Evolutionary conservation across 2,113 vertebrate genomes (phyloP).

Genomic region (Semicossyphus pulcher): DNA sequence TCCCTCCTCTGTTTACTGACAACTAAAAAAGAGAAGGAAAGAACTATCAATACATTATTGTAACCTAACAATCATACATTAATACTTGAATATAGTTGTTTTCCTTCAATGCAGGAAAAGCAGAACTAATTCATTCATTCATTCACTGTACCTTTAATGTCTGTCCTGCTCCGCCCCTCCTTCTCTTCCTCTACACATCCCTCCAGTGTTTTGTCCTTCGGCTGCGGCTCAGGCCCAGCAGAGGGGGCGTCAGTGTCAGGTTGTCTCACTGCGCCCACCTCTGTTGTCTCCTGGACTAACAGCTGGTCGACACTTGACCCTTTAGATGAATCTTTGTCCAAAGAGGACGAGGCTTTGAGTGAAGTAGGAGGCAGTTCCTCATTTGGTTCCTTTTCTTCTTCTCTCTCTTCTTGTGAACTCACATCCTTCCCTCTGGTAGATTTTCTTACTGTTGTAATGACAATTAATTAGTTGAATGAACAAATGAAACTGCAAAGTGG

Average conservation of each 20-base stretch:
- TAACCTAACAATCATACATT: too few species aligned
- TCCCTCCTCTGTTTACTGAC: conserved; percentile 46
- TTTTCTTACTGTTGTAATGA: conserved; percentile 41
- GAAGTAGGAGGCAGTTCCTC: neutral
- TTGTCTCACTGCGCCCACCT: neutral
- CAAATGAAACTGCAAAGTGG: neutral
- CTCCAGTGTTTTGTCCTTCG: neutral
- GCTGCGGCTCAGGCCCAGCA: neutral
- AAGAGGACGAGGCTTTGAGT: neutral
- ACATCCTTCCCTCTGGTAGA: conserved; percentile 38
- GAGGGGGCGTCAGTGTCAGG: rapidly evolving
- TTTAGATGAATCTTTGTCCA: neutral
- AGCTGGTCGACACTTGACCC: neutral
- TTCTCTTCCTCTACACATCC: neutral
- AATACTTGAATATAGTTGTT: too few species aligned
- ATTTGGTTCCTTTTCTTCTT: neutral
- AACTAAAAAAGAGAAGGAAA: conserved; percentile 39
- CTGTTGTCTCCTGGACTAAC: neutral
- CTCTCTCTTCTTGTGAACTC: neutral
- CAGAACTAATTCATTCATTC: too few species aligned
- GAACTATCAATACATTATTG: too few species aligned
- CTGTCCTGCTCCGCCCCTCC: neutral
- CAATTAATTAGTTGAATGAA: neutral
- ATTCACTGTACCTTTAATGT: conserved; percentile 38
- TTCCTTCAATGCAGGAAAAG: too few species aligned